Evolutionary conservation across 2,888 invertebrate species (phyloP), one percentile per base, ranked within the genome.

Genomic region (Acanthosepion lycidas): DNA sequence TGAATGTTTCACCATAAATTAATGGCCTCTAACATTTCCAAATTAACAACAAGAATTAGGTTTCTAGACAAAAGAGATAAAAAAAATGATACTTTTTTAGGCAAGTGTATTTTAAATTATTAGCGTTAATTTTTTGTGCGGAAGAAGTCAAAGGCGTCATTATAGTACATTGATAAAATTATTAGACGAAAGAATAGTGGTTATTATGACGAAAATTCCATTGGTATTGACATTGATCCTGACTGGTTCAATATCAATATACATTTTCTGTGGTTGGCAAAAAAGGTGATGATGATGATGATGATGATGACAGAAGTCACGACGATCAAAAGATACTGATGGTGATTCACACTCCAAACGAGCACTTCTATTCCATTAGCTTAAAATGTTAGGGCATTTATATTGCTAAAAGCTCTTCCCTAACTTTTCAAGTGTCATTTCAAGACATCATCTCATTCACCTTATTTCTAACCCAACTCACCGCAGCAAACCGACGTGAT

Each of bases 341-440:
- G 15, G n/a, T 78, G 78, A 78, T 78, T 78, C 78, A 78, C 78
- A 18, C 78, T 5, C n/a, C n/a, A 78, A 78, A 78, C n/a, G 78
- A n/a, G n/a, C n/a, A 78, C 78, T 78, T 78, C n/a, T 78, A 18
- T 78, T 33, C 78, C 78, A 78, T 78, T 78, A 78, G 78, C 78
- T 78, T 12, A 78, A 78, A 78, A 78, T 78, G n/a, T 33, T 15
- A n/a, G 78, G 78, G n/a, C 78, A 78, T 78, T 78, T n/a, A n/a
- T n/a, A 78, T 78, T 78, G 78, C 33, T 78, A 78, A 78, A 78
- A 78, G n/a, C 78, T n/a, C 78, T 78, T 78, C 78, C n/a, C 78
- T 33, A 78, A 78, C 0, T 12, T 78, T 78, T 78, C n/a, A n/a
- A 33, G 78, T 78, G 78, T n/a, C 78, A 78, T 78, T 78, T 78